Conservation (phyloP, 2,113 vertebrate species). For the Hypocryptadius cinnamomeus region DNA sequence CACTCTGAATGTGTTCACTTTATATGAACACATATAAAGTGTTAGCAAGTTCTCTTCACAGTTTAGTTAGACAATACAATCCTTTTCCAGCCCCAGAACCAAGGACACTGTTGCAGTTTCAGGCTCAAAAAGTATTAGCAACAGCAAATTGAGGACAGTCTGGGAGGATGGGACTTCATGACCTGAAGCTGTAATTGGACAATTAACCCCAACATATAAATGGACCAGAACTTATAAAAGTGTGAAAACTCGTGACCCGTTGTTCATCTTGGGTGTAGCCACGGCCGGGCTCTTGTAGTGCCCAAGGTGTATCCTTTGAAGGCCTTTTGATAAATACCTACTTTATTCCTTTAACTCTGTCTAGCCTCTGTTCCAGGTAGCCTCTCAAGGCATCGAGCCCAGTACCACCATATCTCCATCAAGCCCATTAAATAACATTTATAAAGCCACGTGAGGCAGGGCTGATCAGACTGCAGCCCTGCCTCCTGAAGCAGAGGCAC, state of each 20-base stretch:
- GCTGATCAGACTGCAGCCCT: neutral
- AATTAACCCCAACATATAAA: neutral
- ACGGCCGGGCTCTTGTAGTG: neutral
- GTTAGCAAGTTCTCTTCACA: neutral
- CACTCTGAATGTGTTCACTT: too few relatives aligned
- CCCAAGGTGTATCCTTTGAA: neutral
- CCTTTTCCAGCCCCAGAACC: neutral
- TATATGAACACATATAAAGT: too few relatives aligned
- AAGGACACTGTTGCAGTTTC: neutral
- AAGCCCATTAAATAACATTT: fast-evolving
- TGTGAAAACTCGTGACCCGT: neutral
- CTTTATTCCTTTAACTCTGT: neutral
- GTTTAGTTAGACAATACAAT: neutral
- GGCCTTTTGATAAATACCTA: neutral
- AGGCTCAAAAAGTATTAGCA: neutral
- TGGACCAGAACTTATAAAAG: neutral
- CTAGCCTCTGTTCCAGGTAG: neutral
- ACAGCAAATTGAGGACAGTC: neutral
- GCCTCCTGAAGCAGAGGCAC: neutral
- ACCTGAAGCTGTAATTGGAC: neutral
- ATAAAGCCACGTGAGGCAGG: fast-evolving
- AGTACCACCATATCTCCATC: fast-evolving
- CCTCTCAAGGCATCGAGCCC: neutral
- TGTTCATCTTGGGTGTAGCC: neutral
- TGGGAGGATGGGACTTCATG: neutral